Conservation (phyloP, 2,888 invertebrate genomes). For the Furcula furcula region DNA sequence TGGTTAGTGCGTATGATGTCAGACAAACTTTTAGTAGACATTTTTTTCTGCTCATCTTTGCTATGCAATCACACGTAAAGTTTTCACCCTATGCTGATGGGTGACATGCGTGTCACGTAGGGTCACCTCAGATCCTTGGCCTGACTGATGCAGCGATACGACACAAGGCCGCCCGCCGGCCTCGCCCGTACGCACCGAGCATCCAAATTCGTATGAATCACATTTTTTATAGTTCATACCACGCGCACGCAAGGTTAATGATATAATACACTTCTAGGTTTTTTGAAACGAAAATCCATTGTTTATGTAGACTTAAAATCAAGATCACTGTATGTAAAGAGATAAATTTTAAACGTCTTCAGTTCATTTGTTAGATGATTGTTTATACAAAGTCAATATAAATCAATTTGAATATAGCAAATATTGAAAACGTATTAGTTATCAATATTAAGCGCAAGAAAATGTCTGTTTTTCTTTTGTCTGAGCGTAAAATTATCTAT, state of each 20-base stretch:
- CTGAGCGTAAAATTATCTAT: too few species aligned
- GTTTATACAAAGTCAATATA: too few species aligned
- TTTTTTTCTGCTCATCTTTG: background rate
- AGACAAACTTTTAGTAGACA: background rate
- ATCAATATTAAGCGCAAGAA: too few species aligned
- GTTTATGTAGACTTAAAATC: too few species aligned
- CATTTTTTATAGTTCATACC: constrained; percentile 40
- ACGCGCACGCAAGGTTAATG: constrained; percentile 51
- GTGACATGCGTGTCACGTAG: constrained; percentile 54
- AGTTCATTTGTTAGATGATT: too few species aligned
- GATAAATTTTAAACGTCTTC: too few species aligned
- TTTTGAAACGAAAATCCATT: constrained; percentile 20
- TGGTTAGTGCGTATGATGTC: too few species aligned
- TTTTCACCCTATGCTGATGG: background rate
- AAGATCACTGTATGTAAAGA: too few species aligned
- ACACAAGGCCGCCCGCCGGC: constrained; percentile 61
- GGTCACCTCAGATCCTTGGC: constrained; percentile 57
- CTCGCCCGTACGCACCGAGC: constrained; percentile 63
- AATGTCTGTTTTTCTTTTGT: too few species aligned
- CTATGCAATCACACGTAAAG: background rate
- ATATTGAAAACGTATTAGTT: too few species aligned
- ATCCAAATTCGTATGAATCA: constrained; percentile 66
- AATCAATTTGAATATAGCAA: too few species aligned
- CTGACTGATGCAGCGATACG: constrained; percentile 53
- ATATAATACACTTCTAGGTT: constrained; percentile 29